phyloP scores from a whole-genome alignment of 2,797 vertebrate species.

The Cynodonichthys magdalenae region DNA sequence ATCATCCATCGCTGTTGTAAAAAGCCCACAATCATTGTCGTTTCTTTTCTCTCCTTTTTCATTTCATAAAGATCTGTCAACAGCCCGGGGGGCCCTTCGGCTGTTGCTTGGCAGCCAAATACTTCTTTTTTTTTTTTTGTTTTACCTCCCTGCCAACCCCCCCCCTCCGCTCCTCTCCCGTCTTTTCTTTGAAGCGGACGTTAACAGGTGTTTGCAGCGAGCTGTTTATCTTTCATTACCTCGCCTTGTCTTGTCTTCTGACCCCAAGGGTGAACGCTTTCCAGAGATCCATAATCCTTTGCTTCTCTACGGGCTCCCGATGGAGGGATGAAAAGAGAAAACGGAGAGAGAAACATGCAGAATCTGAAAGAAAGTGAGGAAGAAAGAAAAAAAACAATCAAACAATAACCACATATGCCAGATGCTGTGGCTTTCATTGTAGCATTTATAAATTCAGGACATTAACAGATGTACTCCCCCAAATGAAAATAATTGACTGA shows the following conservation, averaged over 20 bases:
- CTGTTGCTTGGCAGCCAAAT: conserved; percentile 87
- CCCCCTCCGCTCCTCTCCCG: conserved; percentile 62
- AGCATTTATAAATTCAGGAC: conserved; percentile 62
- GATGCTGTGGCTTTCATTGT: conserved; percentile 76
- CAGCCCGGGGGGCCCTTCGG: conserved; percentile 83
- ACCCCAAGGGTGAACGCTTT: conserved; percentile 82
- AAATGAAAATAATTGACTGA: conserved; percentile 45
- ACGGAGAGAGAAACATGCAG: conserved; percentile 66
- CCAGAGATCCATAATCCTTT: conserved; percentile 81
- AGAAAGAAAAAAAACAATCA: conserved; percentile 68
- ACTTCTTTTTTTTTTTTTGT: conserved; percentile 78
- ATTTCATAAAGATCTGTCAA: conserved; percentile 88
- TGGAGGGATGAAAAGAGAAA: conserved; percentile 78
- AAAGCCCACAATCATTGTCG: conserved; percentile 83
- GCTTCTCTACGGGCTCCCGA: conserved; percentile 77
- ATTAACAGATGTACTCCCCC: conserved; percentile 52
- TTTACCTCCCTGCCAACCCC: conserved; percentile 68
- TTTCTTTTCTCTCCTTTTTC: conserved; percentile 81
- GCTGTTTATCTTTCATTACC: conserved; percentile 85
- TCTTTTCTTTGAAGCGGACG: conserved; percentile 85
- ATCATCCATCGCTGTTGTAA: conserved; percentile 83
- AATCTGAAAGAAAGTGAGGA: conserved; percentile 62
- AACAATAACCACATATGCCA: conserved; percentile 76
- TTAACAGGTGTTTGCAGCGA: conserved; percentile 87
- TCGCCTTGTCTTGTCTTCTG: conserved; percentile 82